phyloP scores from a whole-genome alignment of 2,113 vertebrate species.

The Catharus bicknelli region DNA sequence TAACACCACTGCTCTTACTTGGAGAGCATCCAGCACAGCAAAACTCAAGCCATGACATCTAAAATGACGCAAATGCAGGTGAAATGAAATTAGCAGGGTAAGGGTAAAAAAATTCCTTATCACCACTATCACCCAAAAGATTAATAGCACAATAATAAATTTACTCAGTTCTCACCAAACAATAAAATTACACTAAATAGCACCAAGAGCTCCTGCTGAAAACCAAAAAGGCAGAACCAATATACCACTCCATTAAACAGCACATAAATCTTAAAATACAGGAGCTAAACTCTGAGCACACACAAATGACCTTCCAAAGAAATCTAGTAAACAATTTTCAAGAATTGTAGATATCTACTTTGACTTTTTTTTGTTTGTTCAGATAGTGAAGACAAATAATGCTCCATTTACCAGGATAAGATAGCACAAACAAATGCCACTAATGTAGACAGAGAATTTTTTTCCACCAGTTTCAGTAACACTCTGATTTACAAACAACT shows the following conservation, averaged over 20 bases:
- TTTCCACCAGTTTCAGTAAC: accelerated
- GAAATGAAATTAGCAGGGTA: background rate
- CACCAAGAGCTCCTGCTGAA: background rate
- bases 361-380: background rate
- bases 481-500: background rate
- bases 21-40: background rate
- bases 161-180: background rate
- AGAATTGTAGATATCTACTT: background rate
- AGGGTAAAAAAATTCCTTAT: background rate
- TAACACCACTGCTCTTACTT: background rate
- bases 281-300: background rate
- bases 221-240: background rate
- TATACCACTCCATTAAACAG: background rate
- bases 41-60: background rate
- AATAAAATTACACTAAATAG: background rate
- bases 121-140: background rate
- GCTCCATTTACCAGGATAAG: background rate
- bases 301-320: background rate
- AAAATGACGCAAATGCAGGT: background rate
- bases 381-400: background rate
- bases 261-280: background rate
- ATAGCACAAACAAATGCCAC: background rate
- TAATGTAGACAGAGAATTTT: accelerated
- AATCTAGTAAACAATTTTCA: background rate
- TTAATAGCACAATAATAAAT: background rate